phyloP scores from a whole-genome alignment of 2,888 invertebrate genomes.

The Phyllotreta striolata region DNA sequence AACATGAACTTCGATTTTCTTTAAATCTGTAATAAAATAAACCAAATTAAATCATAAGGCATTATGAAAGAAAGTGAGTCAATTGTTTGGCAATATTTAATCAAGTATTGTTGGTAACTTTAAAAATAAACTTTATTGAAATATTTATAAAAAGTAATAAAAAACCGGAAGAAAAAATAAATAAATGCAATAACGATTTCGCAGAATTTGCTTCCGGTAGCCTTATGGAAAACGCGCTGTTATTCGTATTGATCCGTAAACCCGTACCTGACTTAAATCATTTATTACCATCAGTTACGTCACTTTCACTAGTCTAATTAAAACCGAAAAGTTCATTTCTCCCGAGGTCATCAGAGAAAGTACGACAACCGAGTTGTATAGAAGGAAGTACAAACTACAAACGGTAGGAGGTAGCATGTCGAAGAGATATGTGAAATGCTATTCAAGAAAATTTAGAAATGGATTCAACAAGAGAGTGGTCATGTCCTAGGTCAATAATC shows the following conservation, averaged over 20 bases:
- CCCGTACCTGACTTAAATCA: slow-evolving; percentile 15
- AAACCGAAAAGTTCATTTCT: slow-evolving; percentile 47
- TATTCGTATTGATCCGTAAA: slow-evolving; percentile 4
- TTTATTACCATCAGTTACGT: slow-evolving; percentile 41
- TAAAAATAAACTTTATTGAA: too few species aligned
- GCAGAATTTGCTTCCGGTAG: too few species aligned
- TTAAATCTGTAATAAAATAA: slow-evolving; percentile 58
- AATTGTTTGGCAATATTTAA: not conserved
- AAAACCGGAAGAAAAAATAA: too few species aligned
- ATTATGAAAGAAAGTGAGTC: not conserved
- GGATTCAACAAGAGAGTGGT: slow-evolving; percentile 22
- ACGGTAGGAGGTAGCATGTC: slow-evolving; percentile 1
- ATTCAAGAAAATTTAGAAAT: slow-evolving; percentile 24
- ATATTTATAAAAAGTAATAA: too few species aligned
- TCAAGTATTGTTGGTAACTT: too few species aligned
- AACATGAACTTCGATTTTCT: slow-evolving; percentile 61
- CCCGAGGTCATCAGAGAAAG: slow-evolving; percentile 39
- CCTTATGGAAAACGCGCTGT: too few species aligned
- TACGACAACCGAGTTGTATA: slow-evolving; percentile 25
- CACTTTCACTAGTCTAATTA: slow-evolving; percentile 52
- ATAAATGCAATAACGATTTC: too few species aligned
- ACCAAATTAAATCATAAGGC: not conserved
- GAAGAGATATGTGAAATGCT: not conserved
- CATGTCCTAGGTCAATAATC: slow-evolving; percentile 25
- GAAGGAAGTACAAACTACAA: not conserved